Evolutionary conservation across 1,140 invertebrate species (phyloP), one percentile per base, ranked within the genome.

Genomic region (Ceratina japonica): DNA sequence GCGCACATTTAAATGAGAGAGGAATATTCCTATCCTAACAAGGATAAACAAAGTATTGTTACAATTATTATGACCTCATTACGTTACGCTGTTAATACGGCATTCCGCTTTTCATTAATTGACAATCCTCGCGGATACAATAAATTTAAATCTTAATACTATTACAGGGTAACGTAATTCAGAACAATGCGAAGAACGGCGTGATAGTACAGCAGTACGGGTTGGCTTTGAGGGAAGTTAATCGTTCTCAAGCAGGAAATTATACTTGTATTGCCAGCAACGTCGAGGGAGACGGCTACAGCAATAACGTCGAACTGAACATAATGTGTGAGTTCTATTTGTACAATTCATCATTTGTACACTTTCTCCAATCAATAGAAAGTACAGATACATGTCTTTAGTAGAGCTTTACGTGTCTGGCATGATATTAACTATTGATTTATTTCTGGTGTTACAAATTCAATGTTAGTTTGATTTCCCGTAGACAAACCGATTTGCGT

Each of bases 191-290:
- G 52, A 95, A 96, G 82, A 94, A 94, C 52, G 97, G 97, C 5
- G 94, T 98, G 3, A 97, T 98, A 84, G 95, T 97, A 22, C 97
- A 96, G 84, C 96, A 96, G 89, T 95, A 95, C 62, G 95, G 96
- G 88, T 91, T 98, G 61, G 97, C 96, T 7, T 92, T 98, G 76
- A 95, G 97, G 86, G 94, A 95, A 70, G 95, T 98, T 44, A 95
- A 94, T 68, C 93, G 96, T 80, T 94, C 94, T 61, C 96, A 97
- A 90, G 96, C 96, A 5, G 97, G 97, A n/a, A 95, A 96, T 90
- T 98, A 98, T 89, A 95, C 96, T 2, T 98, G 97, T 88, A 95
- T 96, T 1, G 97, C 97, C 1, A 97, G 96, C 22, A 98, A 98
- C 86, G 96, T 97, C 2, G 97, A 97, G 91, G 97, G 97, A 16